Evolutionary conservation across 2,113 vertebrate genomes (phyloP), one percentile per base, ranked within the genome.

Genomic region (Sinocyclocheilus anophthalmus): DNA sequence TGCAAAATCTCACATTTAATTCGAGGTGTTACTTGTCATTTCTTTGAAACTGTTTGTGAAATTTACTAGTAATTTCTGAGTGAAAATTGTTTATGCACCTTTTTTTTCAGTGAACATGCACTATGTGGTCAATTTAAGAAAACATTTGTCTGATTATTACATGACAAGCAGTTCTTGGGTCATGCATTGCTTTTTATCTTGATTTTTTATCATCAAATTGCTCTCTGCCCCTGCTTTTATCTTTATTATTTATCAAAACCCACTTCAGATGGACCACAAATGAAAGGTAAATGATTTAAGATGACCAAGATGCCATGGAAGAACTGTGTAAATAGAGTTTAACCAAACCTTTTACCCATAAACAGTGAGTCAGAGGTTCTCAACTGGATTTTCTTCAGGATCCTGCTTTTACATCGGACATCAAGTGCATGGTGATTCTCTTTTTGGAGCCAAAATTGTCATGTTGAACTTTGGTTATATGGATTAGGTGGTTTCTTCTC

Each of bases 171-270:
- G 48, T 30, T 50, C 9, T 48, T 53, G 45, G 9, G 24, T 76
- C n/a, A 24, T 53, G 22, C 22, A 30, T 26, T 8, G n/a, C 73
- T 50, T 76, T 70, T 76, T 18, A 48, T 24, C 24, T 9, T 30
- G 9, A 30, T 76, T 24, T 42, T 42, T 7, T 42, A 42, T 42
- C 1, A 42, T 42, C 20, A 30, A 20, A 77, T n/a, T 73, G 2
- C 37, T 12, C 24, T 53, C 26, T 50, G 48, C 48, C 13, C 48
- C 3, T 50, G 24, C n/a, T 77, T 77, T 76, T 18, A 30, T 77
- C 48, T 33, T 18, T 33, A 77, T 77, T 77, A 77, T 77, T 55
- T 30, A 77, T 77, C 48, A 26, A 77, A 77, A 55, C n/a, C 24
- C 48, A 77, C 75, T 77, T 57, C 20, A 53, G 45, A 75, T 76